Evolutionary conservation across 2,113 vertebrate species (phyloP).

Genomic region (Madoqua kirkii): DNA sequence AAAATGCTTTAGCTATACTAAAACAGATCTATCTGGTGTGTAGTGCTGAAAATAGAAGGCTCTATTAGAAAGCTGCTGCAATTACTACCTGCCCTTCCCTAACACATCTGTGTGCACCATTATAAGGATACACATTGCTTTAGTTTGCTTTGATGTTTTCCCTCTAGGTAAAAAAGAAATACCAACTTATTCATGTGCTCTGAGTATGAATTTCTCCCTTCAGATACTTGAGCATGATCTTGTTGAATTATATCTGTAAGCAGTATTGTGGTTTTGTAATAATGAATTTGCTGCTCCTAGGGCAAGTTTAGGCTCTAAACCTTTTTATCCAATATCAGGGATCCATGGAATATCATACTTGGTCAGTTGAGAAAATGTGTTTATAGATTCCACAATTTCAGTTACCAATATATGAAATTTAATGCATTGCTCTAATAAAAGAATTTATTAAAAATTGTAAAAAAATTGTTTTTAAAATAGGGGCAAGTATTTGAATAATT

Average conservation of each 20-base stretch:
- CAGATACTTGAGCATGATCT: background rate
- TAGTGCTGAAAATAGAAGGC: background rate
- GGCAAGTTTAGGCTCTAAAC: background rate
- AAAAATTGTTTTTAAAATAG: background rate
- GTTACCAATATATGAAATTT: background rate
- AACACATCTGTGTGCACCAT: background rate
- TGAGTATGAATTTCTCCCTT: background rate
- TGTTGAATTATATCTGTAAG: background rate
- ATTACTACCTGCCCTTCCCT: background rate
- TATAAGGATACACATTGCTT: background rate
- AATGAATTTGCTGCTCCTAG: background rate
- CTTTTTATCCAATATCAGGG: background rate
- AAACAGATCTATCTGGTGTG: background rate
- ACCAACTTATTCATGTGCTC: background rate
- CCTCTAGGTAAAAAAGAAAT: background rate
- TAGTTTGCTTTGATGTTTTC: background rate
- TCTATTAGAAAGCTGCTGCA: background rate
- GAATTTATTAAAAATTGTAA: background rate
- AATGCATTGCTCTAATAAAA: background rate
- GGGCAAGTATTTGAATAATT: background rate
- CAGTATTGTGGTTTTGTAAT: background rate
- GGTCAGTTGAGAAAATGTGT: background rate
- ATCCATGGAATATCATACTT: background rate
- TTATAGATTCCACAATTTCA: background rate
- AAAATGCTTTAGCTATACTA: background rate